phyloP scores from a whole-genome alignment of 2,888 invertebrate genomes.

The Merodon equestris region DNA sequence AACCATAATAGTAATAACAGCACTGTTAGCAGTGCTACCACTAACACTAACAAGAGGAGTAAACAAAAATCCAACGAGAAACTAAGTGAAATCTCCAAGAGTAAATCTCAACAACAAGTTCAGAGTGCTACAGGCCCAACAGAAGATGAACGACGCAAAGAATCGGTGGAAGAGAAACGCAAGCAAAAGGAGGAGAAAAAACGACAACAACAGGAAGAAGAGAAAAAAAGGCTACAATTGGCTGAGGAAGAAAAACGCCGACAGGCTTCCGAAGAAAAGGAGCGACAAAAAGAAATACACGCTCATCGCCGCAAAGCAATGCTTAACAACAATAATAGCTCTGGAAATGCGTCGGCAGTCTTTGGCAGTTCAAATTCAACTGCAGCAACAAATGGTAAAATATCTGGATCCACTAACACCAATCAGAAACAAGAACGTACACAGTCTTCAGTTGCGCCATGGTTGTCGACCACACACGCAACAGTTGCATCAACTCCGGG shows the following conservation, averaged over 20 bases:
- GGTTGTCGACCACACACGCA: conserved; percentile 72
- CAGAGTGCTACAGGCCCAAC: conserved; percentile 12
- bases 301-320: conserved; percentile 76
- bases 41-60: conserved; percentile 50
- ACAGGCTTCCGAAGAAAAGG: conserved; percentile 75
- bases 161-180: conserved; percentile 74
- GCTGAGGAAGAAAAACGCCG: conserved; percentile 76
- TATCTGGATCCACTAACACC: conserved; percentile 7
- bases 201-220: conserved; percentile 74
- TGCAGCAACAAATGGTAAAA: conserved; percentile 23
- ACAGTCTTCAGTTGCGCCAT: conserved; percentile 76
- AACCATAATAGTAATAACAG: background rate
- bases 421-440: conserved; percentile 61
- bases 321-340: conserved; percentile 38
- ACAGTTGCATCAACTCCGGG: conserved; percentile 71
- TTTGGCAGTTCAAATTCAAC: conserved; percentile 27
- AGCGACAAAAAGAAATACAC: conserved; percentile 77
- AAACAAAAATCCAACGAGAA: conserved; percentile 61
- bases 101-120: conserved; percentile 50
- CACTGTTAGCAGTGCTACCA: conserved; percentile 42
- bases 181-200: conserved; percentile 76
- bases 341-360: conserved; percentile 20
- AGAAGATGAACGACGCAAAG: conserved; percentile 75
- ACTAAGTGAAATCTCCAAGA: conserved; percentile 50
- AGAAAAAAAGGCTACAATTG: conserved; percentile 74